Evolutionary conservation across 37 sponge, comb jelly and placozoan species (phyloP).

Genomic region (Dysidea cf. avara): DNA sequence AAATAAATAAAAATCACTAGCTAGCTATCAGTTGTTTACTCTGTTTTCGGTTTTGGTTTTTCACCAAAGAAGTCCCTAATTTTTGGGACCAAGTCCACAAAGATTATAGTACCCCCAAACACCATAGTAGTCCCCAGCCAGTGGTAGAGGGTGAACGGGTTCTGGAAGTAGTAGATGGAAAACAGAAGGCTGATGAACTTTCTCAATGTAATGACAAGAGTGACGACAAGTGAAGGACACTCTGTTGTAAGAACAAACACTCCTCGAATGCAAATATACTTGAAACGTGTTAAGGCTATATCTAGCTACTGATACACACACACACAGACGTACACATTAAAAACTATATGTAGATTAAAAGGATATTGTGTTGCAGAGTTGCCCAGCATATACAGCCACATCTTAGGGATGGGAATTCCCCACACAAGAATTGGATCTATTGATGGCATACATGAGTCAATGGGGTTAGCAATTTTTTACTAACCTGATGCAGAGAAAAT

Average conservation of each 20-base stretch:
- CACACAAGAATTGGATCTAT: constrained; percentile 12
- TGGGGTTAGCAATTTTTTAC: background rate
- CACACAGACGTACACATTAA: constrained; percentile 7
- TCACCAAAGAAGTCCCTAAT: too few species aligned
- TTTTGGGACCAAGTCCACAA: constrained; percentile 20
- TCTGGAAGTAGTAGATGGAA: constrained; percentile 91
- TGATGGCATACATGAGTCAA: background rate
- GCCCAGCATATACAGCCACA: constrained; percentile 72
- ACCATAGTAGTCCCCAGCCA: constrained; percentile 87
- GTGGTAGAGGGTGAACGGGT: constrained; percentile 90
- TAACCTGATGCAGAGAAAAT: constrained; percentile 61
- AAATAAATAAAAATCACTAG: too few species aligned
- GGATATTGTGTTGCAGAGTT: constrained; percentile 85
- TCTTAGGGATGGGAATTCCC: constrained; percentile 48
- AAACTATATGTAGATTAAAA: background rate
- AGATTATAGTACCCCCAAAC: constrained; percentile 82
- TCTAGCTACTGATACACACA: background rate
- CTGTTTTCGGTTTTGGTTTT: too few species aligned
- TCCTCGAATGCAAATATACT: constrained; percentile 77
- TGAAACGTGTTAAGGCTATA: background rate
- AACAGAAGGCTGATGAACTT: constrained; percentile 90
- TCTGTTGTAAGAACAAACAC: constrained; percentile 84
- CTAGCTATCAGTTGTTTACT: too few species aligned
- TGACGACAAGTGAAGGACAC: constrained; percentile 93
- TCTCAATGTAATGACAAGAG: constrained; percentile 85